Conservation (phyloP, 1,140 invertebrate species). For the Thalassaphorura encarpata region DNA sequence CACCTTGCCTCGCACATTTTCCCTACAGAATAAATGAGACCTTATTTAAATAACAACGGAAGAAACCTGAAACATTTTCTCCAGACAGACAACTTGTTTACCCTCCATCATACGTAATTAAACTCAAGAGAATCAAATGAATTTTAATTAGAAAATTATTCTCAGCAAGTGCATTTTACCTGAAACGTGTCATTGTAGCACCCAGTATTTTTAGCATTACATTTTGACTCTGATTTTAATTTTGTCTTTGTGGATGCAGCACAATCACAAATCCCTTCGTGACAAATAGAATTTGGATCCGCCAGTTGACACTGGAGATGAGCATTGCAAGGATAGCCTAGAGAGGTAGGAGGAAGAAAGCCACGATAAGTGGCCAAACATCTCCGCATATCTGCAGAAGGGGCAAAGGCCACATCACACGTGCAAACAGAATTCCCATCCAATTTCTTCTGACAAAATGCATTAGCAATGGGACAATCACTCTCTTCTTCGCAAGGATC, state of each 20-base stretch:
- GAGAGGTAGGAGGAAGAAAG: conserved; percentile 51
- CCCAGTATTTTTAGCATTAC: conserved; percentile 58
- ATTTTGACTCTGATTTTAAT: conserved; percentile 42
- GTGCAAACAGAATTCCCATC: conserved; percentile 31
- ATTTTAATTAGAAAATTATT: neutral
- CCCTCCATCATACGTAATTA: neutral
- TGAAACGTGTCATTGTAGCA: conserved; percentile 75
- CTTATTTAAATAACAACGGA: too few species aligned
- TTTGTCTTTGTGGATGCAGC: conserved; percentile 41
- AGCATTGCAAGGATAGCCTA: conserved; percentile 61
- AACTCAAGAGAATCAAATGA: neutral
- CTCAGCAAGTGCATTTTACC: conserved; percentile 43
- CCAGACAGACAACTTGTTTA: too few species aligned
- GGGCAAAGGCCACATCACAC: conserved; percentile 33
- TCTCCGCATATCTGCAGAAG: conserved; percentile 24
- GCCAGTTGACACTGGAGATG: conserved; percentile 62
- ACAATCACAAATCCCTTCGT: conserved; percentile 66
- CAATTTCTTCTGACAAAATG: conserved; percentile 28
- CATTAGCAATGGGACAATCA: conserved; percentile 28
- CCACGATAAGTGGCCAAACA: conserved; percentile 50
- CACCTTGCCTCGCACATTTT: too few species aligned
- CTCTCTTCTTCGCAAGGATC: conserved; percentile 28
- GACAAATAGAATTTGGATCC: conserved; percentile 64
- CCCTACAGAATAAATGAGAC: too few species aligned
- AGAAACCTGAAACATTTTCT: too few species aligned